These are phyloP conservation scores for Chaetophractus vellerosus DNA, from an alignment of 2,797 vertebrate species.

Conservation along the genomic window DNA sequence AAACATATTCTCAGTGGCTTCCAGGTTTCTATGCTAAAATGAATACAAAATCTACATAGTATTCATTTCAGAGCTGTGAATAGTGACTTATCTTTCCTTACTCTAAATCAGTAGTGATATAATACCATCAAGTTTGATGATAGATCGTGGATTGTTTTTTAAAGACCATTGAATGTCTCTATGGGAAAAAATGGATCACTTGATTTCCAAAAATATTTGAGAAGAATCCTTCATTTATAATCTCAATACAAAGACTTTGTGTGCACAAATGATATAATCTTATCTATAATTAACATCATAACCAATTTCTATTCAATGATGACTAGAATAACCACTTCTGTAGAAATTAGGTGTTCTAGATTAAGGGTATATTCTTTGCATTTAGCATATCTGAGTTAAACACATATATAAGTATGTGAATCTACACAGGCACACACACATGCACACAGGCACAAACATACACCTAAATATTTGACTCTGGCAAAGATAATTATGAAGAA, in stretches of 20 bases:
- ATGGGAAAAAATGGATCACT: not conserved
- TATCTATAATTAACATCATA: not conserved
- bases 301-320: conserved; percentile 8
- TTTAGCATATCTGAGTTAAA: not conserved
- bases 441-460: not conserved
- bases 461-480: not conserved
- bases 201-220: not conserved
- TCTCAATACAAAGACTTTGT: not conserved
- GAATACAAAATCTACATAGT: not conserved
- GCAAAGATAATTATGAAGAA: not conserved
- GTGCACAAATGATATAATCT: not conserved
- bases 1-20: conserved; percentile 38
- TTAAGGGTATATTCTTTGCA: not conserved
- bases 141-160: not conserved
- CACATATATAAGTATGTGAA: not conserved
- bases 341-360: not conserved
- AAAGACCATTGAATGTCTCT: not conserved
- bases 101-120: not conserved
- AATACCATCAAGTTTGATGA: too few species aligned
- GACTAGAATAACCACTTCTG: not conserved
- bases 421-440: not conserved
- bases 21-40: conserved; percentile 44
- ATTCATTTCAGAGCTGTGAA: conserved; percentile 32
- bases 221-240: not conserved
- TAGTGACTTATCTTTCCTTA: conserved; percentile 25